Conservation (phyloP, 2,797 vertebrate genomes). For the Melanogrammus aeglefinus region DNA sequence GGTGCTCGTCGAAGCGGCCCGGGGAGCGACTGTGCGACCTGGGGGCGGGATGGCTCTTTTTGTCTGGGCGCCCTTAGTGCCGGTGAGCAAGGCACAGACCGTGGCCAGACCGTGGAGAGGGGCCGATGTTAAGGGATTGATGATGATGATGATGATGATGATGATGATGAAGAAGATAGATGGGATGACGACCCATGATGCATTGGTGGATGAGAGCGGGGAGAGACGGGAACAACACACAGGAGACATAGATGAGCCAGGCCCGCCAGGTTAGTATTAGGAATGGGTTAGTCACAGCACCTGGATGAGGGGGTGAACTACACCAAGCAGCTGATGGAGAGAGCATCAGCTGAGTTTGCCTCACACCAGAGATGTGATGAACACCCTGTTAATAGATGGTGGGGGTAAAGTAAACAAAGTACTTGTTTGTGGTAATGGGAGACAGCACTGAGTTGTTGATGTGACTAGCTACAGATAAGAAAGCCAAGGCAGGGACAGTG, state of each 20-base stretch:
- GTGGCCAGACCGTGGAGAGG: constrained; percentile 21
- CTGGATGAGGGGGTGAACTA: constrained; percentile 20
- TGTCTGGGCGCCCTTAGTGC: constrained; percentile 53
- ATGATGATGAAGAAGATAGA: constrained; percentile 39
- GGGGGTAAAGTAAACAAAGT: not conserved
- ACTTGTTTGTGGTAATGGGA: not conserved
- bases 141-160: constrained; percentile 30
- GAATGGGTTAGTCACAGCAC: constrained; percentile 40
- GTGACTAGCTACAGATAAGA: not conserved
- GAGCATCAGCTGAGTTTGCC: constrained; percentile 9
- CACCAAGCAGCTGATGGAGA: constrained; percentile 3
- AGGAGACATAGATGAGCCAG: constrained; percentile 38
- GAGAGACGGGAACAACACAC: constrained; percentile 31
- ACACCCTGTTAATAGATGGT: no score
- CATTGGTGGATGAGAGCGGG: constrained; percentile 36
- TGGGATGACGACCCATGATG: constrained; percentile 39
- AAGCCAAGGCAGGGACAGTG: not conserved
- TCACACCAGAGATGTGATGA: not conserved
- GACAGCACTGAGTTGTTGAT: not conserved
- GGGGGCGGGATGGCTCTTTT: constrained; percentile 35
- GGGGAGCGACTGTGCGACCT: constrained; percentile 34
- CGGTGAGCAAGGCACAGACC: constrained; percentile 45
- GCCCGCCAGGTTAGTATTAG: constrained; percentile 61
- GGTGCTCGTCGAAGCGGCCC: constrained; percentile 11
- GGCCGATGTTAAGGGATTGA: constrained; percentile 18